A percentile compares a stretch with the other conserved stretches of the same genome.
Conservation (phyloP, 92 coral and sea anemone genomes). For the Porites cylindrica region DNA sequence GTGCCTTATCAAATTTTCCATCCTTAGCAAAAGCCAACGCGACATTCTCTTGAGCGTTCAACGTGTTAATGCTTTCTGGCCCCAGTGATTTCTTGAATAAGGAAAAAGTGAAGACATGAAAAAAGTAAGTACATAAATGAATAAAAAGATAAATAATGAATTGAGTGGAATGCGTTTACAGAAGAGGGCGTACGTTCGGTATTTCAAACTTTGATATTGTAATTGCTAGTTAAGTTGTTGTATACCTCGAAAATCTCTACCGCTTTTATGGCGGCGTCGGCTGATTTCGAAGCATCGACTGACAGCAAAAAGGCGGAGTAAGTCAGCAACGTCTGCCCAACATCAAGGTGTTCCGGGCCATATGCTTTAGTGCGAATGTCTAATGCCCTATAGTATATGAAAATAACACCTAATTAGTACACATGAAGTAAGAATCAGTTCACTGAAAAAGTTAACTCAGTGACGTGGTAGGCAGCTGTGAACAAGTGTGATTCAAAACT, state of each 20-base stretch:
- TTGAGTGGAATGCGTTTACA: no score
- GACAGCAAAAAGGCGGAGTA: conserved; percentile 58
- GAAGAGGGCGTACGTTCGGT: no score
- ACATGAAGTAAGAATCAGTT: no score
- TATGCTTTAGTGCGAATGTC: conserved; percentile 88
- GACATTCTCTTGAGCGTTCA: conserved; percentile 83
- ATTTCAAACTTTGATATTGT: no score
- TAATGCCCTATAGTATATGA: conserved; percentile 67
- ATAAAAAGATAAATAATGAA: no score
- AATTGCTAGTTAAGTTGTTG: no score
- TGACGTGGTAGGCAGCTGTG: no score
- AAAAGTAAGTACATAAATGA: neutral
- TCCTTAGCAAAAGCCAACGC: conserved; percentile 70
- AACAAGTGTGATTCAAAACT: no score
- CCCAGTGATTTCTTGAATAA: conserved; percentile 76
- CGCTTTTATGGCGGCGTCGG: conserved; percentile 75
- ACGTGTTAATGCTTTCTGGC: conserved; percentile 73
- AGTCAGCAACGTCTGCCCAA: conserved; percentile 82
- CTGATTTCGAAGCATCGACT: conserved; percentile 60
- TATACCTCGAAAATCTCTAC: conserved; percentile 83
- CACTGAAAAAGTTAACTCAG: no score
- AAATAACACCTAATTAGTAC: neutral
- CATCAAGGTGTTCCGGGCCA: conserved; percentile 86
- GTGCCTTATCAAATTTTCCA: conserved; percentile 74
- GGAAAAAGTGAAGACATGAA: neutral